Evolutionary conservation across 2,797 vertebrate species (phyloP), one percentile per base, ranked within the genome.

Genomic region (Rhinogobio ventralis): DNA sequence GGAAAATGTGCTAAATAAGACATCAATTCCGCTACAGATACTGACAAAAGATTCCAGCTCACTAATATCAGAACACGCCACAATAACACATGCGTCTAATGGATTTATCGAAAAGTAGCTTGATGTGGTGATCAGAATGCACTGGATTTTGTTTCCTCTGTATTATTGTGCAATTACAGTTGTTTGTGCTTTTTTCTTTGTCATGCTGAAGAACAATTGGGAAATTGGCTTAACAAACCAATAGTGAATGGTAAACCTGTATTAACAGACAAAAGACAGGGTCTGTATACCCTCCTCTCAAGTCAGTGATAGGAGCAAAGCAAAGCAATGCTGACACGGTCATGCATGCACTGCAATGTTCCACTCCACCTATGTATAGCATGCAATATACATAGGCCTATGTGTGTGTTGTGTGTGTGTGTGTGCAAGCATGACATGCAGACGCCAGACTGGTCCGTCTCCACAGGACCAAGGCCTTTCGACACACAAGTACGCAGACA

Each of bases 361-460:
- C 23, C n/a, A 33, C 53, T 71, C 36, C 33, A n/a, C 46, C 23
- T 45, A 28, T 25, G 2, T 64, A 74, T 10, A 33, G 45, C 25
- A 69, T 64, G 23, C 39, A 33, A 49, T 51, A 4, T 17, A 19
- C 45, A 5, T 68, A n/a, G 55, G 39, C 36, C 13, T 64, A 7
- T 53, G 39, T 69, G 51, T 42, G 51, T 53, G 30, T 66, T 64
- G 30, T 55, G 20, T 64, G 45, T 33, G 7, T 74, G 51, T 68
- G 33, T 60, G 23, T 30, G 46, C 39, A 23, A n/a, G 79, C 51
- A 67, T 64, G 62, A 55, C 73, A 75, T 71, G 75, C 53, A 71
- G 69, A 82, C 72, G 67, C 55, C 76, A 87, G 83, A 86, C 80
- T 68, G n/a, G 15, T 82, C 81, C 23, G 81, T 83, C 68, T 81